These are phyloP conservation scores for Eurosta solidaginis DNA, from an alignment of 1,140 invertebrate genomes.

Conservation along the genomic window DNA sequence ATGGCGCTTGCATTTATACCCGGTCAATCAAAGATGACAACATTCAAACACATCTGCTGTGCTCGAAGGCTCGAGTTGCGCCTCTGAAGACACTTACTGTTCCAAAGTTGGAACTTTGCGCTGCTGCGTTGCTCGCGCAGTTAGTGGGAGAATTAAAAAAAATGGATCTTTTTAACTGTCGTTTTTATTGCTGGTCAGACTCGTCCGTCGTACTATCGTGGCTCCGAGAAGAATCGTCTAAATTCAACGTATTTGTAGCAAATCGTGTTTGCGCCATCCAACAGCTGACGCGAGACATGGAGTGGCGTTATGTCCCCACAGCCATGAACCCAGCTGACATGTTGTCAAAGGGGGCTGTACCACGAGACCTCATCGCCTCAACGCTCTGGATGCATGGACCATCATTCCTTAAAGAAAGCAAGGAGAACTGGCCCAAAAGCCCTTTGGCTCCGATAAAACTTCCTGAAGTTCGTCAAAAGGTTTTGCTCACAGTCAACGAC, in stretches of 20 bases:
- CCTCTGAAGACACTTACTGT: constrained; percentile 47
- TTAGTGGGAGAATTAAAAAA: neutral
- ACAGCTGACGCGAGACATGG: neutral
- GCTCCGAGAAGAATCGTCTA: neutral
- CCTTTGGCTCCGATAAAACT: neutral
- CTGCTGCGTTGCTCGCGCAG: constrained; percentile 35
- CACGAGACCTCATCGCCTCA: neutral
- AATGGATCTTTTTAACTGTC: too few species aligned
- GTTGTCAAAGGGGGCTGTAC: neutral
- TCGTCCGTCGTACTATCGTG: neutral
- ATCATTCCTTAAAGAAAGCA: neutral
- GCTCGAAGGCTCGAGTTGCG: constrained; percentile 45
- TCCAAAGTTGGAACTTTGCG: constrained; percentile 46
- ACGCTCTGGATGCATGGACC: neutral
- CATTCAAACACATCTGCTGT: constrained; percentile 36
- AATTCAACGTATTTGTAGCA: neutral
- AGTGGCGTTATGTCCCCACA: neutral
- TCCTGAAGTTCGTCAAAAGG: neutral
- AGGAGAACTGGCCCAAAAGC: neutral
- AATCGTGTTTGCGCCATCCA: too few species aligned
- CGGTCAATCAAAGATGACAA: constrained; percentile 29
- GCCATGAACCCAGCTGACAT: constrained; percentile 14
- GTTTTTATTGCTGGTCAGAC: neutral
- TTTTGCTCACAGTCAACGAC: neutral
- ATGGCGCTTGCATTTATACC: constrained; percentile 53